Percentiles rank a stretch among this genome's conserved stretches.
These are phyloP conservation scores for Drosophila cardini DNA, from an alignment of 1,140 invertebrate species.

Conservation along the genomic window DNA sequence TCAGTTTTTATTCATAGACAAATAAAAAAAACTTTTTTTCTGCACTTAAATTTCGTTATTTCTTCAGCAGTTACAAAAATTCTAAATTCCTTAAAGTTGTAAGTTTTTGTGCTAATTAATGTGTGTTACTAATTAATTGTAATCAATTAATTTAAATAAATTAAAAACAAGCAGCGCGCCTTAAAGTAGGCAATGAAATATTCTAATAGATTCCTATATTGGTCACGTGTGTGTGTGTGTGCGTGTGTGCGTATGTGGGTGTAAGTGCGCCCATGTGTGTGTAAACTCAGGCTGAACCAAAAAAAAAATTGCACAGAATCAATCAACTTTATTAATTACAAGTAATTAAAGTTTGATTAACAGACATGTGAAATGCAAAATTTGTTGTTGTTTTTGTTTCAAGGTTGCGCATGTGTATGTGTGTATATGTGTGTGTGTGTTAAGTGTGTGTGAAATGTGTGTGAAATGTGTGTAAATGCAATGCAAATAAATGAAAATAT, in stretches of 20 bases:
- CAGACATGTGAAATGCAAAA: conserved; percentile 31
- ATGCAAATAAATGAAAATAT: conserved; percentile 67
- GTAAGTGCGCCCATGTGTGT: conserved; percentile 10
- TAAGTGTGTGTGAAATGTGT: conserved; percentile 29
- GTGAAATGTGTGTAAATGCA: conserved; percentile 28
- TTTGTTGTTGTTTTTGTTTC: conserved; percentile 50
- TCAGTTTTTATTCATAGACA: no score
- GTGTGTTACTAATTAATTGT: no score
- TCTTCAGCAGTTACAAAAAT: no score
- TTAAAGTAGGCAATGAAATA: conserved; percentile 19
- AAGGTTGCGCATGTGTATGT: conserved; percentile 55
- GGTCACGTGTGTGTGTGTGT: no score
- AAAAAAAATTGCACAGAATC: conserved; percentile 54
- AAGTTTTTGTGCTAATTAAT: no score
- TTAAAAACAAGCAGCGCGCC: not conserved
- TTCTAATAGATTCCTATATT: no score
- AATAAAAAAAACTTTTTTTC: no score
- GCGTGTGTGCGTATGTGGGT: not conserved
- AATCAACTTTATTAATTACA: conserved; percentile 78
- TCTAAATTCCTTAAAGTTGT: no score
- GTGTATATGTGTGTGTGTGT: conserved; percentile 30
- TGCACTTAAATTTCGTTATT: no score
- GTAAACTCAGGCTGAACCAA: not conserved
- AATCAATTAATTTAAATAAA: no score
- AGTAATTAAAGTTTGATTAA: conserved; percentile 81